Conservation (phyloP, 2,113 vertebrate genomes). For the Labeo catla region DNA sequence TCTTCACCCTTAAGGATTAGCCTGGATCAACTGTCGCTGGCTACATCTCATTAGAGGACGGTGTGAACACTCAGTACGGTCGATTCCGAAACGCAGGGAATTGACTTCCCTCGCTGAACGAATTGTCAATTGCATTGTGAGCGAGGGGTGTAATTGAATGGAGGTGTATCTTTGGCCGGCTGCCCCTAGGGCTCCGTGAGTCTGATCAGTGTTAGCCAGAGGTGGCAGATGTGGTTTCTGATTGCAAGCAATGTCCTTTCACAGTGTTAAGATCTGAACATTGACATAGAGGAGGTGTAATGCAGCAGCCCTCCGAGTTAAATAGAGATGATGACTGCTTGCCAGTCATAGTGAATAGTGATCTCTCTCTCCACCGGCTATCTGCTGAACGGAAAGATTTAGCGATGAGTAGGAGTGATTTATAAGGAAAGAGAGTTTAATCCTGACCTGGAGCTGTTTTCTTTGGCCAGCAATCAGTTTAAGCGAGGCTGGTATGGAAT, state of each 20-base stretch:
- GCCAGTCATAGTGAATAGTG: conserved; percentile 48
- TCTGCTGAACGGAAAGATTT: conserved; percentile 53
- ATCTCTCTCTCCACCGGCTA: conserved; percentile 49
- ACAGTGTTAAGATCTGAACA: conserved; percentile 55
- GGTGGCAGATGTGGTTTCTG: conserved; percentile 53
- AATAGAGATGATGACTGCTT: conserved; percentile 65
- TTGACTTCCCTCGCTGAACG: conserved; percentile 70
- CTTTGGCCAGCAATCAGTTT: conserved; percentile 50
- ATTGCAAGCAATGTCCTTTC: conserved; percentile 54
- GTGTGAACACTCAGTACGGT: conserved; percentile 66
- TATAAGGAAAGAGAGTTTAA: conserved; percentile 59
- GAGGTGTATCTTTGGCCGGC: conserved; percentile 71
- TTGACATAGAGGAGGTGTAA: conserved; percentile 54
- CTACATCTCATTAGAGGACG: conserved; percentile 57
- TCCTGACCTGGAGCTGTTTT: conserved; percentile 60
- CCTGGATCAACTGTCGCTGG: conserved; percentile 46
- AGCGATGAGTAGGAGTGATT: conserved; percentile 58
- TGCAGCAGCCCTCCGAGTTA: conserved; percentile 59
- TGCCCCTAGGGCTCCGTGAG: conserved; percentile 65
- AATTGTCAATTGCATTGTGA: conserved; percentile 70
- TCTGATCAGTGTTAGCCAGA: conserved; percentile 57
- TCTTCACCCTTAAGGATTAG: conserved; percentile 33
- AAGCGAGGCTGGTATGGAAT: conserved; percentile 36
- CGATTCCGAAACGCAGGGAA: conserved; percentile 71
- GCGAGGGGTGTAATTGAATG: conserved; percentile 69